These are phyloP conservation scores for Plemyria rubiginata DNA, from an alignment of 2,888 invertebrate species.

Conservation along the genomic window DNA sequence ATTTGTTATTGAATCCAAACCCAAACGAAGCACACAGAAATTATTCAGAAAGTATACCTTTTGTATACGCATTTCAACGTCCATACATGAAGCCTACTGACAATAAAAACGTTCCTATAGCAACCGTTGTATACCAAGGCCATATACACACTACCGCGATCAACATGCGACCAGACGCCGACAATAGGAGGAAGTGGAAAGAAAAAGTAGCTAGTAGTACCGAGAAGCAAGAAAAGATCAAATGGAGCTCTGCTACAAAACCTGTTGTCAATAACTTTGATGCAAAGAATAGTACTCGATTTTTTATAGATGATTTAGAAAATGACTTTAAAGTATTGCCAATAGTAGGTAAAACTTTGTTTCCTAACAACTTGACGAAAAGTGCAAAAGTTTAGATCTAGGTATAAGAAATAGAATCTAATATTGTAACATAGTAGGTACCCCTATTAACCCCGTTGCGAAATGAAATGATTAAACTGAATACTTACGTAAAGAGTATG, in stretches of 20 bases:
- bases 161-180: slow-evolving; percentile 11
- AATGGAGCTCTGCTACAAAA: slow-evolving; percentile 13
- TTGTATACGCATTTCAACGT: slow-evolving; percentile 57
- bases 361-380: not conserved
- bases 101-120: slow-evolving; percentile 43
- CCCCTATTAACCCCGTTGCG: no score
- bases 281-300: slow-evolving; percentile 44
- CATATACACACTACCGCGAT: slow-evolving; percentile 53
- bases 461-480: no score
- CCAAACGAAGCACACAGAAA: slow-evolving; percentile 38
- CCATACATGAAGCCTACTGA: slow-evolving; percentile 37
- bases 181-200: slow-evolving; percentile 9
- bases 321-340: slow-evolving; percentile 47
- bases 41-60: slow-evolving; percentile 51
- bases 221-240: slow-evolving; percentile 7
- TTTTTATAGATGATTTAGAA: slow-evolving; percentile 56
- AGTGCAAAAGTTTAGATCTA: not conserved
- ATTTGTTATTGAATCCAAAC: slow-evolving; percentile 25
- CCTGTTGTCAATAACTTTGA: slow-evolving; percentile 22
- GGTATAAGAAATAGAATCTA: no score
- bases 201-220: not conserved
- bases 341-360: slow-evolving; percentile 8
- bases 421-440: no score
- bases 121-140: slow-evolving; percentile 56
- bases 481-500: no score